Base-by-base conservation (phyloP, 2,113 vertebrate species). In the Muntiacus reevesi region DNA sequence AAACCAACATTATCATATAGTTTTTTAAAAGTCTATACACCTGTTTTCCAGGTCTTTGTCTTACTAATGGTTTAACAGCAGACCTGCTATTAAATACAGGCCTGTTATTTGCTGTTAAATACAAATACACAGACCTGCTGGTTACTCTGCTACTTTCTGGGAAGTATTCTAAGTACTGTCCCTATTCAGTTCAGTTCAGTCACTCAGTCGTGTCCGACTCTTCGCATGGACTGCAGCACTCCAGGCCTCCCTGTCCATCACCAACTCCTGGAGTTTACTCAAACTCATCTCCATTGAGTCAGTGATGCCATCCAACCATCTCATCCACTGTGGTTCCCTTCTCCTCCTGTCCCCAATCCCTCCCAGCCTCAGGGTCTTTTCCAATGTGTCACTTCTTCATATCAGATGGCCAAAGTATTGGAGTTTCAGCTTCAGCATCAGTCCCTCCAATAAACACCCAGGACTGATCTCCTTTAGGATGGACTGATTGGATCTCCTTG, bases 321-420 rank as follows among this genome's bases (percentile, higher is more conserved):
- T 36, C 19, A 71, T 71, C n/a, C 67, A 0, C 67, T 71, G 67
- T 71, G 5, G 0, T 71, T 5, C n/a, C 10, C 67, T 40, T 71
- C 8, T 71, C n/a, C 17, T 67, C 64, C n/a, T 36, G 64, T n/a
- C 64, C 11, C 11, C n/a, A 71, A 12, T 71, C n/a, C 5, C 11
- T 71, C n/a, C 64, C n/a, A 71, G 64, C 64, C 23, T 1, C 2
- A 71, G 19, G 17, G 9, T 21, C 64, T 12, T 71, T 71, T 36
- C n/a, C 17, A 71, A 0, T 71, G n/a, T 21, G 17, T 71, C 64
- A 36, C 4, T 2, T 71, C n/a, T 21, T 36, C 2, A 0, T 7
- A 36, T 67, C 17, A 36, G 64, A 9, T 67, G 17, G 4, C 64
- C 64, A 67, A 0, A 67, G n/a, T 67, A 67, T 5, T 21, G n/a